These are phyloP conservation scores for Pollenia griseotomentosa DNA, from an alignment of 2,888 invertebrate genomes.

Conservation along the genomic window DNA sequence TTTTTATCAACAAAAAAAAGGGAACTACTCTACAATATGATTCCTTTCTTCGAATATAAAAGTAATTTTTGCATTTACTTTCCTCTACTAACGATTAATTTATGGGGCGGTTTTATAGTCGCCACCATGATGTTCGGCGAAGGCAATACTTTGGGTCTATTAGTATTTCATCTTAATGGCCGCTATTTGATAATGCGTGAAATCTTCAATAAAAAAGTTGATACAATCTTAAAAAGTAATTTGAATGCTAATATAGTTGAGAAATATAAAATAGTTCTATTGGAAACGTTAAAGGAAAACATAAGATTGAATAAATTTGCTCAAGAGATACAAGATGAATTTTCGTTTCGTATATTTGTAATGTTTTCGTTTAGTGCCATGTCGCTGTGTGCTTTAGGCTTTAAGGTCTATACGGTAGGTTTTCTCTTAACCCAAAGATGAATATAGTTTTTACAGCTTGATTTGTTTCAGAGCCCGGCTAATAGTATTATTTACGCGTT, in stretches of 20 bases:
- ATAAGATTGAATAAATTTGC: conserved; percentile 77
- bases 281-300: conserved; percentile 73
- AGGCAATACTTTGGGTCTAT: conserved; percentile 75
- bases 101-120: conserved; percentile 77
- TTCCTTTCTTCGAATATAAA: conserved; percentile 57
- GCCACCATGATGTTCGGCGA: conserved; percentile 78
- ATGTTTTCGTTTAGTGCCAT: conserved; percentile 78
- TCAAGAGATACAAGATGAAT: conserved; percentile 76
- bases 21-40: conserved; percentile 68
- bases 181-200: conserved; percentile 77
- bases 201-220: conserved; percentile 73
- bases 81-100: conserved; percentile 73
- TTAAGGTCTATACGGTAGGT: conserved; percentile 78
- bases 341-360: conserved; percentile 78
- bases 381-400: conserved; percentile 78
- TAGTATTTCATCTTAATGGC: conserved; percentile 78
- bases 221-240: conserved; percentile 69
- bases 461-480: conserved; percentile 77
- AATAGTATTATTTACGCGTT: conserved; percentile 75
- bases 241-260: conserved; percentile 67
- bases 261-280: conserved; percentile 75
- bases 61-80: conserved; percentile 74
- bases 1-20: conserved; percentile 64
- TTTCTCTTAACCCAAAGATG: no score
- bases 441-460: not conserved